phyloP scores from a whole-genome alignment of 2,113 vertebrate species.

The Crotalus tigris region DNA sequence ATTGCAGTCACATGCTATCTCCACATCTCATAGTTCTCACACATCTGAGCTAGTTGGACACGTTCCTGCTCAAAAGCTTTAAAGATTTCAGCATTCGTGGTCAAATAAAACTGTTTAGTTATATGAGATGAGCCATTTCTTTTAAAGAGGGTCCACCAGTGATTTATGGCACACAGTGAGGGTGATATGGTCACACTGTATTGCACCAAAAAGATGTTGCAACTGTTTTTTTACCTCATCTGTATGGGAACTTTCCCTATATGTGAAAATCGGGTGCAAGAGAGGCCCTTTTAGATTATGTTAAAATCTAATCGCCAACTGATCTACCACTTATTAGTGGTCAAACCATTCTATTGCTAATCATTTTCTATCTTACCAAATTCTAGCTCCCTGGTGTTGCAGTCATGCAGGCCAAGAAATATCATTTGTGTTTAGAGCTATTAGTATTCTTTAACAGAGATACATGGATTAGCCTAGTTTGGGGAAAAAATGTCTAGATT shows the following conservation, averaged over 20 bases:
- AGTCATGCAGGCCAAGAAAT: not conserved
- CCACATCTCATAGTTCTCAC: not conserved
- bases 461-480: not conserved
- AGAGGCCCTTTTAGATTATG: not conserved
- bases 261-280: not conserved
- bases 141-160: not conserved
- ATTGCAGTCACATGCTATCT: not conserved
- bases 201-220: not conserved
- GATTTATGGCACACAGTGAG: not conserved
- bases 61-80: not conserved
- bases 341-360: not conserved
- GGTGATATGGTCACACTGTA: not conserved
- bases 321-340: not conserved
- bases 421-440: not conserved
- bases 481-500: not conserved
- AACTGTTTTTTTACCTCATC: not conserved
- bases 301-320: not conserved
- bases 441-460: not conserved
- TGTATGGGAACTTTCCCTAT: not conserved
- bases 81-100: not conserved
- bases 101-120: not conserved
- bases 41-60: not conserved
- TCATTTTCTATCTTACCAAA: not conserved
- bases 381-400: not conserved
- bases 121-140: not conserved